Evolutionary conservation across 2,797 vertebrate genomes (phyloP), one percentile per base, ranked within the genome.

Genomic region (Acipenser oxyrinchus): DNA sequence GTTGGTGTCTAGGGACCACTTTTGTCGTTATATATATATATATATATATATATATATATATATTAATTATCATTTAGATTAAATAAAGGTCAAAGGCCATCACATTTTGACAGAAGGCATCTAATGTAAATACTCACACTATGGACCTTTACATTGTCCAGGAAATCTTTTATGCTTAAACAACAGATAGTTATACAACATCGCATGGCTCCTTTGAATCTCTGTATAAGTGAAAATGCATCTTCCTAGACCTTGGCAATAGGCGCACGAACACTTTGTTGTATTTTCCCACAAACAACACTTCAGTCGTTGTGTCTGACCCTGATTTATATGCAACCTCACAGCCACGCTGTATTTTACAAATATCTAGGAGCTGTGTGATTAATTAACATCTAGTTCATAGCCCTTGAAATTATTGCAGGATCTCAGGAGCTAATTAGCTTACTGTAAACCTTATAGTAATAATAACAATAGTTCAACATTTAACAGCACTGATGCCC

Each of bases 311-410:
- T 78, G 85, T 83, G 84, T 84, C 84, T 79, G 70, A 65, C 78
- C 78, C 87, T 90, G 88, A 91, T 95, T 93, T 86, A 90, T 92
- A 93, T 93, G 86, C 88, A 83, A 83, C 84, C 86, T 91, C 86
- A 86, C 87, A 88, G 84, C 87, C 83, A 85, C 89, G 79, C 84
- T 90, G 87, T 88, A 87, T 90, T 89, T 92, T 85, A 81, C 84
- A 91, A 88, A 92, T 87, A 90, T 89, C 93, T 93, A 87, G 86
- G 86, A 92, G 89, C 86, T 87, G 88, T 89, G 90, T 94, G 94
- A 94, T 95, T 94, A 93, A 94, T 90, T 95, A 93, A 89, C 91
- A 90, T 95, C 89, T 91, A 92, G 90, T 85, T 88, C 82, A 82
- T 90, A 93, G 86, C 86, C 88, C 87, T 90, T 88, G 83, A 90